These are phyloP conservation scores for Archips xylosteana DNA, from an alignment of 2,888 invertebrate genomes.

Conservation along the genomic window DNA sequence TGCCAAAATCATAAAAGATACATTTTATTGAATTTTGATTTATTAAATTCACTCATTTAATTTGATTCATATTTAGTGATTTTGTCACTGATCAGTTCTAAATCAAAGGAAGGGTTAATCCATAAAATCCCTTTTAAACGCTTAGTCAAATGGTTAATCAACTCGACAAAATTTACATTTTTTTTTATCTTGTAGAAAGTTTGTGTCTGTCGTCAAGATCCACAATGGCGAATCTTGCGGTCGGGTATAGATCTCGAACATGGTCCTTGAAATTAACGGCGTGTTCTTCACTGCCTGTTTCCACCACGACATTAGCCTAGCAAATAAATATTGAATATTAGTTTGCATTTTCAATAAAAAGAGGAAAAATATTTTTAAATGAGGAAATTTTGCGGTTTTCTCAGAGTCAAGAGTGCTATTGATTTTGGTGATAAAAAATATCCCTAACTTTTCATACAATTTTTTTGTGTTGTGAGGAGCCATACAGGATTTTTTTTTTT, in stretches of 20 bases:
- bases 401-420: too few relatives aligned
- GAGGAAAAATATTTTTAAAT: too few relatives aligned
- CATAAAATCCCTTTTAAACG: neutral
- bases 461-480: too few relatives aligned
- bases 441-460: too few relatives aligned
- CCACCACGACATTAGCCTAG: slow-evolving; percentile 77
- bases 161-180: neutral
- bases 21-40: too few relatives aligned
- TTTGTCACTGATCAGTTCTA: too few relatives aligned
- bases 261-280: slow-evolving; percentile 67
- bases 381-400: too few relatives aligned
- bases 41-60: too few relatives aligned
- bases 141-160: neutral
- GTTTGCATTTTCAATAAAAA: neutral
- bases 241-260: slow-evolving; percentile 66
- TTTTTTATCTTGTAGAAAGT: slow-evolving; percentile 35
- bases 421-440: too few relatives aligned
- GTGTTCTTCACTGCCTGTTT: slow-evolving; percentile 74
- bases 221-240: slow-evolving; percentile 65
- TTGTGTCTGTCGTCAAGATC: slow-evolving; percentile 70
- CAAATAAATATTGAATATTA: slow-evolving; percentile 43
- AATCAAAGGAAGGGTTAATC: neutral
- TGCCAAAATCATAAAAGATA: too few relatives aligned
- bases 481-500: too few relatives aligned
- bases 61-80: too few relatives aligned